phyloP scores from a whole-genome alignment of 1,140 invertebrate species.

The Brachionus rotundiformis region DNA sequence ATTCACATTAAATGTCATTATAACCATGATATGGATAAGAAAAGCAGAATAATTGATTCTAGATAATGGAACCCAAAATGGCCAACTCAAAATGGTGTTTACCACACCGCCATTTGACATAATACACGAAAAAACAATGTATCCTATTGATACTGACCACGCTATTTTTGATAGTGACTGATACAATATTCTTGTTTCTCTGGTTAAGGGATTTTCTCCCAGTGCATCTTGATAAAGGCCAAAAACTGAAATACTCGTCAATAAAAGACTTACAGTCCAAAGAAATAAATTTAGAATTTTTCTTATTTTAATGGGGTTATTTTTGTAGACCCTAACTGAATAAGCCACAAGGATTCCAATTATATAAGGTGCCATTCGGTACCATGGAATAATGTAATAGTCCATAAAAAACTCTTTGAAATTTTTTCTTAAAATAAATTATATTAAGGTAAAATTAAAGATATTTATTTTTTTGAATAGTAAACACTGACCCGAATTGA shows the following conservation, averaged over 20 bases:
- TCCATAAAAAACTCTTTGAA: conserved; percentile 65
- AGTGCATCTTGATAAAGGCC: conserved; percentile 30
- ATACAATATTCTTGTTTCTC: conserved; percentile 26
- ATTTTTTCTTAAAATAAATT: conserved; percentile 2
- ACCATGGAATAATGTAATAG: conserved; percentile 76
- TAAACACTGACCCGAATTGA: conserved; percentile 5
- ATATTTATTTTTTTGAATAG: too few relatives aligned
- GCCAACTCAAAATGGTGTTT: conserved; percentile 75
- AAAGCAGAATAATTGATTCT: conserved; percentile 86
- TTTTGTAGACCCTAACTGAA: conserved; percentile 48
- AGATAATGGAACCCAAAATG: conserved; percentile 78
- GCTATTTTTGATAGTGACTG: conserved; percentile 33
- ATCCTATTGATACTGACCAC: conserved; percentile 1
- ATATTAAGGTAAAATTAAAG: too few relatives aligned
- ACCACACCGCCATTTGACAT: conserved; percentile 60
- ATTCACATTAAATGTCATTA: conserved; percentile 13
- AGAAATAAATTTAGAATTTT: neutral
- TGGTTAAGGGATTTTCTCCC: conserved; percentile 25
- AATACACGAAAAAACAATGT: neutral
- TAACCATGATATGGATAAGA: conserved; percentile 71
- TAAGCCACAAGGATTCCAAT: conserved; percentile 66
- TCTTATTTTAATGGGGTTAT: neutral
- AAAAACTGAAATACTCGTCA: conserved; percentile 7
- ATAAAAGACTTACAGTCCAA: conserved; percentile 8
- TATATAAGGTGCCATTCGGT: conserved; percentile 66